Conservation (phyloP, 2,797 vertebrate genomes). For the Myotis daubentonii region DNA sequence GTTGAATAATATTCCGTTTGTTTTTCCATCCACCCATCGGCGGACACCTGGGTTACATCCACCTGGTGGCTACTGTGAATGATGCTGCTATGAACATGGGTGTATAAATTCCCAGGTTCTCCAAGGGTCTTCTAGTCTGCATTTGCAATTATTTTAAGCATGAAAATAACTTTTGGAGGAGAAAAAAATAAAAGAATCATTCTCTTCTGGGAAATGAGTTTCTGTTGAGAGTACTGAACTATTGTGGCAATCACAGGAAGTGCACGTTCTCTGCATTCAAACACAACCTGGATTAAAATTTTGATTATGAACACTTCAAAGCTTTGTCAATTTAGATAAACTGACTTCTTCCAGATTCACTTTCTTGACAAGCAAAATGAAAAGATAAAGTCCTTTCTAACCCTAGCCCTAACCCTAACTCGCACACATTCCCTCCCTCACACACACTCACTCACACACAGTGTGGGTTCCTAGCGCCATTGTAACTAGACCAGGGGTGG, state of each 20-base stretch:
- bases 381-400: neutral
- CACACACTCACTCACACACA: no score
- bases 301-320: neutral
- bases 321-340: neutral
- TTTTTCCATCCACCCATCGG: neutral
- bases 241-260: neutral
- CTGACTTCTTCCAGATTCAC: neutral
- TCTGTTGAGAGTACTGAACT: neutral
- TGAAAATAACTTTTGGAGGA: neutral
- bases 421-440: no score
- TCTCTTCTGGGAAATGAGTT: neutral
- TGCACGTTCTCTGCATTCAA: neutral
- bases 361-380: neutral
- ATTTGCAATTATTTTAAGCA: neutral
- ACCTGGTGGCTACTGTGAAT: neutral
- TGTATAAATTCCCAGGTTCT: neutral
- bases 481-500: no score
- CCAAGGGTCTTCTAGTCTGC: neutral
- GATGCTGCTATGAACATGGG: no score
- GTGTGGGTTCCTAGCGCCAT: no score
- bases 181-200: neutral
- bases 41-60: no score
- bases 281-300: neutral
- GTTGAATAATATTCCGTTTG: fast-evolving
- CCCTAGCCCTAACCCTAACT: no score